A percentile compares a stretch with the other conserved stretches of the same genome.
Conservation (phyloP, 1,140 invertebrate species). For the Neotoxoptera formosana region DNA sequence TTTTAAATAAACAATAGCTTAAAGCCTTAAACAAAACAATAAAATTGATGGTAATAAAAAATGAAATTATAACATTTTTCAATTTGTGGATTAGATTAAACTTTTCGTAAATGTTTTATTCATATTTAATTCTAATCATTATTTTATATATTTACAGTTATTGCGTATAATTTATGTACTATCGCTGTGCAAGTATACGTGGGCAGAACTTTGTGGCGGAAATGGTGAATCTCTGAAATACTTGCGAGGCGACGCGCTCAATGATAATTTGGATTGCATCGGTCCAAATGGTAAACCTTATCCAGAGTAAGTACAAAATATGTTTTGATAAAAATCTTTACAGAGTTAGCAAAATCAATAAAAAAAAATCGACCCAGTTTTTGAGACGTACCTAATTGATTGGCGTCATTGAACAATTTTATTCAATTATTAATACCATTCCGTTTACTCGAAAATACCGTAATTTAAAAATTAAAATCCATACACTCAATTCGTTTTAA, state of each 20-base stretch:
- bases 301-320: conserved; percentile 73
- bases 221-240: conserved; percentile 71
- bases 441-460: neutral
- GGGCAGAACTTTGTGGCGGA: conserved; percentile 58
- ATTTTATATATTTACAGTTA: neutral
- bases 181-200: conserved; percentile 10
- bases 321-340: neutral
- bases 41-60: neutral
- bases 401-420: neutral
- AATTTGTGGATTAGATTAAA: too few species aligned
- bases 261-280: conserved; percentile 75
- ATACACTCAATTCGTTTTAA: neutral
- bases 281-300: conserved; percentile 83
- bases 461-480: neutral
- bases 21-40: too few species aligned
- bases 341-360: neutral
- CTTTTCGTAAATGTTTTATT: neutral
- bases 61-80: neutral
- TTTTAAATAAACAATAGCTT: neutral
- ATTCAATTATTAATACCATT: neutral
- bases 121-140: neutral
- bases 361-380: conserved; percentile 22
- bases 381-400: neutral
- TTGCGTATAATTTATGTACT: conserved; percentile 32
- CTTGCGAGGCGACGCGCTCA: conserved; percentile 83